Evolutionary conservation across 92 coral and sea anemone genomes (phyloP).

Genomic region (Heliopora coerulea): DNA sequence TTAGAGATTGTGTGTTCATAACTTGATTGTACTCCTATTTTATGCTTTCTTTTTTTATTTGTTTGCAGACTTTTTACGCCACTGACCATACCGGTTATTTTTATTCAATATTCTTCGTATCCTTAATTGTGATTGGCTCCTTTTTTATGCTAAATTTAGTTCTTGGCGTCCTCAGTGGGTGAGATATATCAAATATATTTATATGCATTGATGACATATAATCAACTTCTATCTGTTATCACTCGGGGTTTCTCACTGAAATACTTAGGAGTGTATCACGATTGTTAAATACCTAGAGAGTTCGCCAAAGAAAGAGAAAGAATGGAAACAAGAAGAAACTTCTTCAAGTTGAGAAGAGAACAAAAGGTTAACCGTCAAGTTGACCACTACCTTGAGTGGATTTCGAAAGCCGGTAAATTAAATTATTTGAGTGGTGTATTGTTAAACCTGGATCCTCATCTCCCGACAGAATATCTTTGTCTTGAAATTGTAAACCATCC

Average conservation of each 20-base stretch:
- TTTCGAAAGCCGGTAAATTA: slow-evolving; percentile 90
- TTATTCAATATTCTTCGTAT: slow-evolving; percentile 76
- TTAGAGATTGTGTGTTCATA: too few species aligned
- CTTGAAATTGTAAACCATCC: too few species aligned
- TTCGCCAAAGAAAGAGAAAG: slow-evolving; percentile 98
- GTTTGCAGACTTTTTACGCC: slow-evolving; percentile 80
- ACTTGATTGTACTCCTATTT: too few species aligned
- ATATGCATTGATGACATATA: not conserved
- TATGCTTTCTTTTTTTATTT: not conserved
- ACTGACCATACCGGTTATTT: slow-evolving; percentile 64
- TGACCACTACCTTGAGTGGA: slow-evolving; percentile 88
- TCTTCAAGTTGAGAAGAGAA: slow-evolving; percentile 91
- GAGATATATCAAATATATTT: slow-evolving; percentile 46
- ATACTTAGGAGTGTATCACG: not conserved
- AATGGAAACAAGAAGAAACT: slow-evolving; percentile 88
- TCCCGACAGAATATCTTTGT: too few species aligned
- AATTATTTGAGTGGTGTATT: too few species aligned
- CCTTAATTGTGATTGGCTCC: slow-evolving; percentile 90
- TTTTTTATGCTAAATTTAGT: slow-evolving; percentile 92
- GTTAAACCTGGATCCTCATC: too few species aligned
- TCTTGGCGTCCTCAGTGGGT: slow-evolving; percentile 98
- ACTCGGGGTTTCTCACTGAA: not conserved
- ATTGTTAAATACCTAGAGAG: slow-evolving; percentile 62
- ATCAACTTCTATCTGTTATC: too few species aligned
- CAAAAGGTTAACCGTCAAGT: slow-evolving; percentile 92